Base-by-base conservation (phyloP, 2,888 invertebrate species). In the Xanthia togata region DNA sequence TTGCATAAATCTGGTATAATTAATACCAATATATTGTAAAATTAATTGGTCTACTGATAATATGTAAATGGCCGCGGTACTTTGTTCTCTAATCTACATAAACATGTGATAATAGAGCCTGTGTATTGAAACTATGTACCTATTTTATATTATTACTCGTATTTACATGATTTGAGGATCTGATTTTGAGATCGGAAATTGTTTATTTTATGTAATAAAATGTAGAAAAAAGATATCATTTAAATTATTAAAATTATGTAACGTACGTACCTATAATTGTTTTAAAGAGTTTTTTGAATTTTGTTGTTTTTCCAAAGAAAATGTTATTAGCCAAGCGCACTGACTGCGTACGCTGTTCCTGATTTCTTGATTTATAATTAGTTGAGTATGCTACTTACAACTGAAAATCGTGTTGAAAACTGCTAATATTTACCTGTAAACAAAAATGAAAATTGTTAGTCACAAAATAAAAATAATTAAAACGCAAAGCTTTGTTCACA, bases 31-130 rank as follows among this genome's bases (percentile, higher is more conserved):
- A 93, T 92, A 91, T 92, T 93, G 93, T 94, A 90, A 93, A 93
- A 94, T 93, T 95, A 95, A 95, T 95, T 95, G 93, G 93, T 80
- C 73, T 73, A 79, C 82, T 91, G 94, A 94, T 95, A 94, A 93
- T 92, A 95, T 95, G 94, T 89, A 90, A 95, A 95, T 95, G 59
- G 75, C 59, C 83, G 90, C 90, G 90, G 82, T 89, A 90, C 91
- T 93, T 92, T 91, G 90, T 91, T 79, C 79, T 79, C 41, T 79
- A 74, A 83, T 82, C 81, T 83, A 71, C 87, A 87, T 89, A 84
- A 87, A 88, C 82, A 89, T 79, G 71, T 78, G 70, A 82, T 85
- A 76, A 79, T 83, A 80, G 77, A 75, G 75, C 62, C 75, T 65
- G 69, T 67, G 77, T 76, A 60, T 82, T 76, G 50, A 70, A 74